Percentiles rank a stretch among this genome's conserved stretches.
Conservation (phyloP, 2,113 vertebrate species). For the Datnioides undecimradiatus region DNA sequence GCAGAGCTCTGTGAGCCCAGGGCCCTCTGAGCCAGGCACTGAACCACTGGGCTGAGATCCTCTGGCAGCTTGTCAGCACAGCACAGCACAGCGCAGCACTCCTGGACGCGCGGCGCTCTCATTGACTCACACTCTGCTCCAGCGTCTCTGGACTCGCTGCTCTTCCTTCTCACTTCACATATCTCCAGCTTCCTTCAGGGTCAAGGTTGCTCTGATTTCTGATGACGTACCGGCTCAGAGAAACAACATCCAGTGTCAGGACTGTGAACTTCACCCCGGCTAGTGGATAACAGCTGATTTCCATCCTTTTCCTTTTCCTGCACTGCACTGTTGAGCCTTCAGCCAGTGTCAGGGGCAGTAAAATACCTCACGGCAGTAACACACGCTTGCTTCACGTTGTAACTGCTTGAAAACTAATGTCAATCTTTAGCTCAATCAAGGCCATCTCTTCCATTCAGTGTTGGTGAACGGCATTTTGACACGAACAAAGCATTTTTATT, state of each 20-base stretch:
- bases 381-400: neutral
- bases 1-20: constrained; percentile 46
- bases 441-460: neutral
- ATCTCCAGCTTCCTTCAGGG: constrained; percentile 21
- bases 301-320: constrained; percentile 16
- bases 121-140: constrained; percentile 31
- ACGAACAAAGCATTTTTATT: neutral
- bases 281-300: constrained; percentile 42
- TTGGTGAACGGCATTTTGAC: neutral
- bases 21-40: constrained; percentile 70
- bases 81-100: constrained; percentile 17
- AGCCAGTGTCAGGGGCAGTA: neutral
- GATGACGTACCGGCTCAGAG: neutral
- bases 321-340: neutral
- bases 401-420: neutral
- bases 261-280: neutral
- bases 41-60: constrained; percentile 55
- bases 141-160: constrained; percentile 1
- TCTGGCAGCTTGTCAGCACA: constrained; percentile 54
- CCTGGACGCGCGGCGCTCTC: constrained; percentile 27
- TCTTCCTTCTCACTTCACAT: constrained; percentile 7
- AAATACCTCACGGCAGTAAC: neutral
- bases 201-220: constrained; percentile 24
- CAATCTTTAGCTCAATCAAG: neutral
- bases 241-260: constrained; percentile 17